These are phyloP conservation scores for Campoletis raptor DNA, from an alignment of 2,888 invertebrate genomes.

Conservation along the genomic window DNA sequence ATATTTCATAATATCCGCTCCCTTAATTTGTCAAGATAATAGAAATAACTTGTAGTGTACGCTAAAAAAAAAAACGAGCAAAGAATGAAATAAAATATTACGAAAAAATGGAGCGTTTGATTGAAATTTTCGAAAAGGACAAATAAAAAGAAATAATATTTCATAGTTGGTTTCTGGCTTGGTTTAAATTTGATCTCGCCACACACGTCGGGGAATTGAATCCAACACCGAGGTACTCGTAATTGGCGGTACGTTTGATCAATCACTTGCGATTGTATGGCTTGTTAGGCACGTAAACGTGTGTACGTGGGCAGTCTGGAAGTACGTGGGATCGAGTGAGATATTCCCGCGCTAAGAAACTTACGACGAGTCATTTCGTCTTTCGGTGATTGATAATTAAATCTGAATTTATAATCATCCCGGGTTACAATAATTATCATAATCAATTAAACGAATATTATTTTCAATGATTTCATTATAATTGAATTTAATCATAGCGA, in stretches of 20 bases:
- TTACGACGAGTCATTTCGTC: background rate
- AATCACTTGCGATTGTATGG: constrained; percentile 73
- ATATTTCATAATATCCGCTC: no score
- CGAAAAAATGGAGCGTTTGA: background rate
- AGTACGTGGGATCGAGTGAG: constrained; percentile 9
- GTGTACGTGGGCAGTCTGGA: constrained; percentile 55
- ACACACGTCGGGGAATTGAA: constrained; percentile 55
- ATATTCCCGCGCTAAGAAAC: constrained; percentile 23
- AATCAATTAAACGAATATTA: background rate
- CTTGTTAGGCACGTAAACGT: constrained; percentile 55
- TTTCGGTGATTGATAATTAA: constrained; percentile 50
- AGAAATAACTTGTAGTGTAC: no score
- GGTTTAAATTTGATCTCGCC: constrained; percentile 9
- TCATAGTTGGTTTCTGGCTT: background rate
- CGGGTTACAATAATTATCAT: background rate
- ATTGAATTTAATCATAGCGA: background rate
- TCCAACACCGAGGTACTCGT: constrained; percentile 65
- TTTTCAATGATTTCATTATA: background rate
- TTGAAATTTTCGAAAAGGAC: background rate
- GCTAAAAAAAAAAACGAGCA: no score
- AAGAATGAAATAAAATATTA: background rate
- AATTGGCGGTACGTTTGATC: constrained; percentile 78
- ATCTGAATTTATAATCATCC: background rate
- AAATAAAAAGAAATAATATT: background rate
- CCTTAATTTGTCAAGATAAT: background rate